phyloP scores from a whole-genome alignment of 2,888 invertebrate species.

The Tridacna crocea region DNA sequence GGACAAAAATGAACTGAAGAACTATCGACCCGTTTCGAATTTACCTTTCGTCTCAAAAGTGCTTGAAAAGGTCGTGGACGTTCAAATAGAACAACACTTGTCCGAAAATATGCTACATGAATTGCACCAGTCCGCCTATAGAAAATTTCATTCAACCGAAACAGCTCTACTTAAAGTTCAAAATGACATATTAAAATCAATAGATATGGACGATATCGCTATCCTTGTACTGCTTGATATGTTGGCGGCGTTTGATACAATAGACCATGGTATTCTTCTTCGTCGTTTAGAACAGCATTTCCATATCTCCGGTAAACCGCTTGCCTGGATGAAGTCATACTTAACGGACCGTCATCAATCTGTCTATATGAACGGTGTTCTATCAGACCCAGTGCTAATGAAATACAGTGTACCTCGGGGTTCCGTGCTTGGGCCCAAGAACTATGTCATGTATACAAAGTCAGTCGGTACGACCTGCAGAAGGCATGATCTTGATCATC shows the following conservation, averaged over 20 bases:
- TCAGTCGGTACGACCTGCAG: conserved; percentile 50
- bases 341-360: conserved; percentile 37
- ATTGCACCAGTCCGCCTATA: background rate
- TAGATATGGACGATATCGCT: conserved; percentile 42
- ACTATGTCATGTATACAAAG: conserved; percentile 40
- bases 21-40: conserved; percentile 6
- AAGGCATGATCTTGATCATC: conserved; percentile 45
- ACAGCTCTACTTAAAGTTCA: conserved; percentile 18
- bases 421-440: conserved; percentile 36
- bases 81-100: too few relatives aligned
- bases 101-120: too few relatives aligned
- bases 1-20: background rate
- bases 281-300: conserved; percentile 26
- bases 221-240: conserved; percentile 36
- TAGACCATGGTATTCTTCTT: background rate
- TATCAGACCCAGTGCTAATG: conserved; percentile 42
- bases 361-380: conserved; percentile 35
- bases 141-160: background rate
- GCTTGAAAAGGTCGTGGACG: conserved; percentile 3
- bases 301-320: conserved; percentile 36
- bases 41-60: conserved; percentile 6
- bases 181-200: conserved; percentile 43
- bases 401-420: conserved; percentile 34
- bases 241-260: conserved; percentile 9
- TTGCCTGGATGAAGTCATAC: conserved; percentile 52